Evolutionary conservation across 1,140 invertebrate genomes (phyloP).

Genomic region (Lasioglossum albipes): DNA sequence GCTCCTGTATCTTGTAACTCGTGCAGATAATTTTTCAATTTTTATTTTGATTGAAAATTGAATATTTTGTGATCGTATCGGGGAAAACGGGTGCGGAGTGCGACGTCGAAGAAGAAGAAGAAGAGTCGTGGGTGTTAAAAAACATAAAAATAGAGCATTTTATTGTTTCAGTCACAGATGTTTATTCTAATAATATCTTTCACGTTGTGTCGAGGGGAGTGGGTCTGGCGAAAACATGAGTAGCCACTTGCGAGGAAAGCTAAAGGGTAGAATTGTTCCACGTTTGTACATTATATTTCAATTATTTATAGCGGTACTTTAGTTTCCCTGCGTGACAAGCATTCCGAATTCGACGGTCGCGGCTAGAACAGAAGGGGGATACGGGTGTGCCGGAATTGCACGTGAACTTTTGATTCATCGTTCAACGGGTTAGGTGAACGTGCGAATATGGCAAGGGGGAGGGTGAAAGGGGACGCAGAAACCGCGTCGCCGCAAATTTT

Average conservation of each 20-base stretch:
- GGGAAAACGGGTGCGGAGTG: no score
- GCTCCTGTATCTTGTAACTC: no score
- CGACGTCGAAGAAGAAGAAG: slow-evolving; percentile 11
- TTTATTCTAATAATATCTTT: slow-evolving; percentile 67
- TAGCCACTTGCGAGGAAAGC: slow-evolving; percentile 58
- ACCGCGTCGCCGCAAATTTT: not conserved
- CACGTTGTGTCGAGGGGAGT: slow-evolving; percentile 39
- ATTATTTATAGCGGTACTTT: slow-evolving; percentile 43
- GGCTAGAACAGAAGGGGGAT: not conserved
- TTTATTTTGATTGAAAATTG: no score
- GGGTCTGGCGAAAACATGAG: slow-evolving; percentile 5
- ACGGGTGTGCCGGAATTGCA: not conserved
- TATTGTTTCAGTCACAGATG: slow-evolving; percentile 72
- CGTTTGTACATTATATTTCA: slow-evolving; percentile 57
- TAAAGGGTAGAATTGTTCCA: slow-evolving; percentile 36
- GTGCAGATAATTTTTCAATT: no score
- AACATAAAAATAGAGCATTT: slow-evolving; percentile 72
- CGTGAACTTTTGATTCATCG: slow-evolving; percentile 41
- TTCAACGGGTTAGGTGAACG: not conserved
- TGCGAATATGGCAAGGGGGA: no score
- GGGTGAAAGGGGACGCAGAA: not conserved
- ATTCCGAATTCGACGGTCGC: slow-evolving; percentile 51
- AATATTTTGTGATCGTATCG: no score
- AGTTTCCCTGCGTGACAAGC: slow-evolving; percentile 44
- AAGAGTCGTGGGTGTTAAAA: slow-evolving; percentile 56